Conservation (phyloP, 2,113 vertebrate species). For the Phaethon lepturus region DNA sequence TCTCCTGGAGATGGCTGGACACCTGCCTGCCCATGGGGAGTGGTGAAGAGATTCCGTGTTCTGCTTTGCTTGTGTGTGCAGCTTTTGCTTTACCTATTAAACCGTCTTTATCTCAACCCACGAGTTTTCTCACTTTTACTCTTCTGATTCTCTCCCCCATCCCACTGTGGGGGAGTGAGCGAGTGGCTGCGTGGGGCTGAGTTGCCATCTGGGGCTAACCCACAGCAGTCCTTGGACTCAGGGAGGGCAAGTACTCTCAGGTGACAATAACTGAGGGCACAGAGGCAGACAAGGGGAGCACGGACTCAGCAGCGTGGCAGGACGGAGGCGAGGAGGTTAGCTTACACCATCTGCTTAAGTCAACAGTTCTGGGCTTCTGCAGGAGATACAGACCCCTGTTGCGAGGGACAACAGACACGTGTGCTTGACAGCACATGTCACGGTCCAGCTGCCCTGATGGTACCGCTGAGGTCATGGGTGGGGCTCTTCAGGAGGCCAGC, state of each 20-base stretch:
- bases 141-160: no score
- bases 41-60: no score
- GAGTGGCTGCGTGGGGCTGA: no score
- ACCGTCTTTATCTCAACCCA: no score
- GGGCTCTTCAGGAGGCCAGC: not conserved
- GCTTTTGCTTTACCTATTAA: no score
- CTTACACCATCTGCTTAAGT: fast-evolving
- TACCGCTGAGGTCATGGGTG: not conserved
- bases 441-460: not conserved
- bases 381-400: not conserved
- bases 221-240: not conserved
- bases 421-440: not conserved
- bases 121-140: no score
- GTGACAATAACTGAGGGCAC: not conserved
- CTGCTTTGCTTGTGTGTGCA: no score
- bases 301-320: fast-evolving
- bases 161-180: no score
- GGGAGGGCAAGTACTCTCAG: not conserved
- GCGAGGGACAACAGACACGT: fast-evolving
- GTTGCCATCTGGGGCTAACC: no score
- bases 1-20: no score
- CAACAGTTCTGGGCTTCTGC: not conserved
- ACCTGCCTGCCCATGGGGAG: no score
- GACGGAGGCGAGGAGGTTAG: not conserved
- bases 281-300: not conserved